phyloP scores from a whole-genome alignment of 2,888 invertebrate genomes.

The Lasioglossum lativentre region DNA sequence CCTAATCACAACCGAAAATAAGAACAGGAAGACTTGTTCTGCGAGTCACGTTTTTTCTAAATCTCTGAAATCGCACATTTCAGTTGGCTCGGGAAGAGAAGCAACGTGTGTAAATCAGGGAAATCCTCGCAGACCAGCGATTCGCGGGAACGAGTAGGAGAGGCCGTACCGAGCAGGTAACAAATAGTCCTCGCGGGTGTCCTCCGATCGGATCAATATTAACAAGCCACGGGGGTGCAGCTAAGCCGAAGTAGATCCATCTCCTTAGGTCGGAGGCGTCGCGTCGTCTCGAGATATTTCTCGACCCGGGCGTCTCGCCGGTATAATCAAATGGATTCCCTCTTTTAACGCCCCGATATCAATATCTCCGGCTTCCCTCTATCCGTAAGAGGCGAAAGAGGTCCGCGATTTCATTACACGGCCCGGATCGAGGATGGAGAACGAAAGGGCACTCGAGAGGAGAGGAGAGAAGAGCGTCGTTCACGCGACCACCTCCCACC shows the following conservation, averaged over 20 bases:
- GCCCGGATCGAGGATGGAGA: background rate
- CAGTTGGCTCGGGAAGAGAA: background rate
- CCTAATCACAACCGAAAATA: no score
- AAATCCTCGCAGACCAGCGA: background rate
- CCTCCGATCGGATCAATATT: constrained; percentile 17
- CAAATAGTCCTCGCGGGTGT: background rate
- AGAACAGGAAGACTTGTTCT: background rate
- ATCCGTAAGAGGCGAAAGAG: constrained; percentile 15
- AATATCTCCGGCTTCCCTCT: constrained; percentile 24
- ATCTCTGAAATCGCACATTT: background rate
- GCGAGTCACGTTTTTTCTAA: background rate
- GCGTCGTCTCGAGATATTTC: background rate
- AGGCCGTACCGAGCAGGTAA: background rate
- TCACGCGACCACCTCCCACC: background rate
- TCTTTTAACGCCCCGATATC: constrained; percentile 15
- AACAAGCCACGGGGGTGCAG: background rate
- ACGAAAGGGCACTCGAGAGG: constrained; percentile 31
- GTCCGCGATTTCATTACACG: constrained; percentile 19
- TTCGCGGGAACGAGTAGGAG: background rate
- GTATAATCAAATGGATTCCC: constrained; percentile 1
- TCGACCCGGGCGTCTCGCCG: background rate
- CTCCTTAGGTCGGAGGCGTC: background rate
- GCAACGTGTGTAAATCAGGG: background rate
- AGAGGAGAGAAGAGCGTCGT: constrained; percentile 4
- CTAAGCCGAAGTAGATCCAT: background rate